A percentile compares a stretch with the other conserved stretches of the same genome.
Conservation (phyloP, 2,797 vertebrate genomes). For the Cuculus canorus region DNA sequence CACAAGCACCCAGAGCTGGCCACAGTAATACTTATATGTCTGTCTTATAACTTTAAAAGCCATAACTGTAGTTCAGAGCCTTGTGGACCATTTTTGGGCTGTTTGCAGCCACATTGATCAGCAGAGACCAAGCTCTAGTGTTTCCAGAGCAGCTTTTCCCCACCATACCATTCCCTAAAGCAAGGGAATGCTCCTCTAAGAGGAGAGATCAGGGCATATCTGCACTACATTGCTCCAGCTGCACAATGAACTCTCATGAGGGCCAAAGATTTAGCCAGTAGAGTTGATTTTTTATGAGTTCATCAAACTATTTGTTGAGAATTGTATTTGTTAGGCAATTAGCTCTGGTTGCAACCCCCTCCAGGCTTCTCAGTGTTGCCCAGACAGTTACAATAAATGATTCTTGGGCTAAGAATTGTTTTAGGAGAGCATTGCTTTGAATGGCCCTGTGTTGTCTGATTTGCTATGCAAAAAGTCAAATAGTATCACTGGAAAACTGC, state of each 20-base stretch:
- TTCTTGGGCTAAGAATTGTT: background rate
- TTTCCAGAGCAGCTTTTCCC: background rate
- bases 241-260: background rate
- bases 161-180: background rate
- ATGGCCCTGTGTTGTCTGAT: background rate
- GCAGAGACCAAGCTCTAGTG: background rate
- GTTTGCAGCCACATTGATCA: background rate
- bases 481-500: background rate
- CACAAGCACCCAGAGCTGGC: background rate
- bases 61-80: background rate
- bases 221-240: rapidly evolving
- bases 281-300: background rate
- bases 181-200: rapidly evolving
- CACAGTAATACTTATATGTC: background rate
- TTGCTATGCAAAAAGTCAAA: background rate
- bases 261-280: background rate
- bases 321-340: background rate
- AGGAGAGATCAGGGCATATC: background rate
- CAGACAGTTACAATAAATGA: background rate
- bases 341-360: background rate
- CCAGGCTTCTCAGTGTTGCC: background rate
- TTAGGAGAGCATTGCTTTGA: background rate
- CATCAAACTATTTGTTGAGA: background rate
- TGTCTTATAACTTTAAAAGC: background rate
- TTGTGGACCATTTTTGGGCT: background rate